Base-by-base conservation (phyloP, 1,140 invertebrate genomes). In the Dendrolimus punctatus region DNA sequence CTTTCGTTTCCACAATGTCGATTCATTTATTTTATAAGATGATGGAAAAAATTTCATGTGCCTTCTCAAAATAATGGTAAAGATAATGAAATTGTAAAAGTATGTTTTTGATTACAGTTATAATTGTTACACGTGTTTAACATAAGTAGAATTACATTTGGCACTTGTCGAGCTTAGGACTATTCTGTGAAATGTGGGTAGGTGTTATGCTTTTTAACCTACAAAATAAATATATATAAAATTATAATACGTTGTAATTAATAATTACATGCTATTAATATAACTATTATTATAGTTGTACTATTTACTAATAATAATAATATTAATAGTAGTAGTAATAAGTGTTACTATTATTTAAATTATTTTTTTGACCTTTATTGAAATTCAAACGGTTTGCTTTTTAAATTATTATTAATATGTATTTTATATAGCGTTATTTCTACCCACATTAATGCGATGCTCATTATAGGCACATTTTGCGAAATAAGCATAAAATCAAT, bases 31-130 rank as follows among this genome's bases (percentile, higher is more conserved):
- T 80, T 23, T 66, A 57, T 80, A 82, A 73, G 74, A 80, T 69
- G 23, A 23, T 23, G 73, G 7, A 53, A 46, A 73, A 71, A 75
- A 75, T 80, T 81, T 82, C 80, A 84, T 82, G 80, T 84, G 80
- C 80, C 80, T 84, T 84, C 74, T 75, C 68, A 80, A 74, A 75
- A 66, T 76, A 72, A 71, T 78, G 63, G 62, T 73, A 68, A 70
- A 68, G 62, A 62, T 58, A 53, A 60, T 46, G 72, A 75, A 79
- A 74, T 68, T 68, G 65, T 73, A 68, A 75, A 73, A 66, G 53
- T 63, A 69, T 73, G 65, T 71, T 80, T 82, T 81, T 69, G 66
- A 69, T 71, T 69, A 73, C 72, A 67, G 65, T 71, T 72, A 65
- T 73, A 70, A 74, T 80, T 75, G 73, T 78, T 76, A 71, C 65